phyloP scores from a whole-genome alignment of 2,797 vertebrate species.

The Alcedo atthis region DNA sequence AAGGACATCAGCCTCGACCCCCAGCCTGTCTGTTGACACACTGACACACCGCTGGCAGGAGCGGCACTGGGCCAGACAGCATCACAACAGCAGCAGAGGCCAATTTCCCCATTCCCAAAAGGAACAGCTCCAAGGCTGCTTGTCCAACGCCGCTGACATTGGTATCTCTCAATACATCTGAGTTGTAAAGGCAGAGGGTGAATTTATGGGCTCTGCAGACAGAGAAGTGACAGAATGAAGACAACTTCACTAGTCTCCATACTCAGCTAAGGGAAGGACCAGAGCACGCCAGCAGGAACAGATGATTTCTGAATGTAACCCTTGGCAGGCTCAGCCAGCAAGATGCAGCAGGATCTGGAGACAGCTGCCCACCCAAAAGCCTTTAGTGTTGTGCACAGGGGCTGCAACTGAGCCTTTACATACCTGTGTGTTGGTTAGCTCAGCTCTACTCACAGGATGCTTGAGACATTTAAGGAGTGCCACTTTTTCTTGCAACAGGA shows the following conservation, averaged over 20 bases:
- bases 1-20: neutral
- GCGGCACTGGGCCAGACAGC: neutral
- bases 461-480: neutral
- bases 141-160: neutral
- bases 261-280: neutral
- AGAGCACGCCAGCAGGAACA: neutral
- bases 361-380: neutral
- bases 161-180: neutral
- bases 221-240: neutral
- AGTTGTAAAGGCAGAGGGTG: neutral
- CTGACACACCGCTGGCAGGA: neutral
- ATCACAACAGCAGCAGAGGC: neutral
- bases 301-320: neutral
- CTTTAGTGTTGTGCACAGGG: neutral
- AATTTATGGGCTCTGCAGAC: constrained; percentile 18
- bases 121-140: neutral
- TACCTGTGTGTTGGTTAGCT: neutral
- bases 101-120: neutral
- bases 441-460: neutral
- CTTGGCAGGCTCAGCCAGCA: neutral
- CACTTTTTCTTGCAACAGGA: neutral
- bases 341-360: neutral
- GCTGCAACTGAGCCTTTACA: neutral
- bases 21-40: neutral
- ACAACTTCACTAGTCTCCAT: neutral